Conservation (phyloP, 2,888 invertebrate genomes). For the Synergus itoensis region DNA sequence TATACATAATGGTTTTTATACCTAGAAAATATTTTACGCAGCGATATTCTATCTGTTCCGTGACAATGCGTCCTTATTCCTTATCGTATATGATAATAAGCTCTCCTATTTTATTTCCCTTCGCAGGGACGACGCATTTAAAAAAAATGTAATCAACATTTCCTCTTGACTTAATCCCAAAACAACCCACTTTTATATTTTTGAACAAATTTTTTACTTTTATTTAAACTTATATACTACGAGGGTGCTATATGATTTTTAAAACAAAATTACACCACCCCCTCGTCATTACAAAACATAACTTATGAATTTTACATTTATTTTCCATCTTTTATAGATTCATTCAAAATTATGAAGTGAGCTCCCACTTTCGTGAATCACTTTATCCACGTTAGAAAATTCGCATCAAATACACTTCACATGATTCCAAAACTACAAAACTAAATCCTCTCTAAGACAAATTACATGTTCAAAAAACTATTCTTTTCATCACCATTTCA, state of each 20-base stretch:
- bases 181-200: neutral
- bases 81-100: constrained; percentile 40
- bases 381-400: neutral
- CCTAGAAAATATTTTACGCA: constrained; percentile 26
- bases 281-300: neutral
- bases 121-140: neutral
- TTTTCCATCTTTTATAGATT: neutral
- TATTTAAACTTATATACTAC: neutral
- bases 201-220: neutral
- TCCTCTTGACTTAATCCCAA: neutral
- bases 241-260: neutral
- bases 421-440: constrained; percentile 33
- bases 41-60: neutral
- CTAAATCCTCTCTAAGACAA: constrained; percentile 15
- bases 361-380: neutral
- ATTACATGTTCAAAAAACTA: neutral
- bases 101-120: constrained; percentile 22
- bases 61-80: constrained; percentile 14
- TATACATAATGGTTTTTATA: constrained; percentile 15
- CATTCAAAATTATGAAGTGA: neutral
- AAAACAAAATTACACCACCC: neutral
- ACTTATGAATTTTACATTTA: neutral
- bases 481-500: constrained; percentile 20
- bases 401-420: constrained; percentile 51
- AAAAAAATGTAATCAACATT: constrained; percentile 33